Evolutionary conservation across 2,797 vertebrate genomes (phyloP).

Genomic region (Anguilla pacifica): DNA sequence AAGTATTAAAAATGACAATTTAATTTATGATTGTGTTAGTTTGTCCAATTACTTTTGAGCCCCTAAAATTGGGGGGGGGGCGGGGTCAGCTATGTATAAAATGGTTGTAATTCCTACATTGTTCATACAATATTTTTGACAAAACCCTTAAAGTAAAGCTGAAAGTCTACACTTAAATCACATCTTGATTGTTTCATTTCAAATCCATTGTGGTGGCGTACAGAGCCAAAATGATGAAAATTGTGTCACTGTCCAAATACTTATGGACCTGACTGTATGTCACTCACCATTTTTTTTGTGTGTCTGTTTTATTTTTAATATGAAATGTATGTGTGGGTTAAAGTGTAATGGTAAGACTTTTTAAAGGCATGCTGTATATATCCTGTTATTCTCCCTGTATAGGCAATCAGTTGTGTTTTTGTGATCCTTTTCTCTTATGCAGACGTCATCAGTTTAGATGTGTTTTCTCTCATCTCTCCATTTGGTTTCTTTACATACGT

Average conservation of each 20-base stretch:
- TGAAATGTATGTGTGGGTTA: not conserved
- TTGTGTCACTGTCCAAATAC: too few relatives aligned
- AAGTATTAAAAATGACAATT: constrained; percentile 3
- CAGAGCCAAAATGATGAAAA: too few relatives aligned
- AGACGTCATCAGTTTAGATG: not conserved
- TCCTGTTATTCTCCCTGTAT: not conserved
- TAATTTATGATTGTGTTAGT: too few relatives aligned
- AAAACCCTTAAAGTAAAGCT: too few relatives aligned
- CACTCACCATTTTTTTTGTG: constrained; percentile 6
- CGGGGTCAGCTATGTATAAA: too few relatives aligned
- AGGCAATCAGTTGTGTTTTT: not conserved
- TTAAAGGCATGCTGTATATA: not conserved
- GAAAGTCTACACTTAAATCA: too few relatives aligned
- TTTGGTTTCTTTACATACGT: not conserved
- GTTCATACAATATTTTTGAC: too few relatives aligned
- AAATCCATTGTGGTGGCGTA: too few relatives aligned
- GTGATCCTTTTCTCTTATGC: not conserved
- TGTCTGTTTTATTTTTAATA: constrained; percentile 24
- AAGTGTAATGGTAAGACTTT: constrained; percentile 16
- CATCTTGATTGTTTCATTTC: too few relatives aligned
- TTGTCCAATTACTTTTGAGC: too few relatives aligned
- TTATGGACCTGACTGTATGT: not conserved
- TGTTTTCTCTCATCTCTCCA: not conserved
- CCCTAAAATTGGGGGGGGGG: too few relatives aligned
- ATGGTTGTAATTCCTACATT: too few relatives aligned